phyloP scores from a whole-genome alignment of 2,113 vertebrate species.

The Sitta europaea region DNA sequence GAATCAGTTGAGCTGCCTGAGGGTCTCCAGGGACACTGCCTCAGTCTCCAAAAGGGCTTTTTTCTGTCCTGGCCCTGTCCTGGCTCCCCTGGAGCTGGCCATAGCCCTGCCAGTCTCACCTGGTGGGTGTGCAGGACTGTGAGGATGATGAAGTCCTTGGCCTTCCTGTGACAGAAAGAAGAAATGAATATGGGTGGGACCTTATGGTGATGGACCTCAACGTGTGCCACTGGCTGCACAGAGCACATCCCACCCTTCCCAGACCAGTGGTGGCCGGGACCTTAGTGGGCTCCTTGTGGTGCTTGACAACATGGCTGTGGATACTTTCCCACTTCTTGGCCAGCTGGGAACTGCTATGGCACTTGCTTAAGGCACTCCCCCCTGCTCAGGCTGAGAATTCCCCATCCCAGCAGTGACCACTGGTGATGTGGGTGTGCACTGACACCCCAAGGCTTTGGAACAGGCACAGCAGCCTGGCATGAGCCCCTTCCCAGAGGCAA shows the following conservation, averaged over 20 bases:
- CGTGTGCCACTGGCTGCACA: accelerated
- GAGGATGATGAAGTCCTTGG: constrained; percentile 91
- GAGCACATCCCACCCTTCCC: not conserved
- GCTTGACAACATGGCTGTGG: not conserved
- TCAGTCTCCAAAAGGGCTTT: not conserved
- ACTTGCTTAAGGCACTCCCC: not conserved
- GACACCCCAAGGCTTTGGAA: not conserved
- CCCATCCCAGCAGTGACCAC: not conserved
- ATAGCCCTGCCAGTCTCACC: constrained; percentile 68
- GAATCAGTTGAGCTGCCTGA: not conserved
- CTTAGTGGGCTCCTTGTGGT: not conserved
- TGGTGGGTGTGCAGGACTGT: constrained; percentile 94
- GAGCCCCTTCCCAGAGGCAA: not conserved
- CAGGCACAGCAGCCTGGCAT: not conserved
- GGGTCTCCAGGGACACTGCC: not conserved
- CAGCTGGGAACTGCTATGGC: not conserved
- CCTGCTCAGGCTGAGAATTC: not conserved
- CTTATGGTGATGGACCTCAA: not conserved
- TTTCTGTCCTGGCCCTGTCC: not conserved
- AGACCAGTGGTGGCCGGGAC: accelerated
- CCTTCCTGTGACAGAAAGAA: constrained; percentile 80
- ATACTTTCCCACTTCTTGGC: not conserved
- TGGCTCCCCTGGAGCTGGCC: not conserved
- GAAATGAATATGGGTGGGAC: not conserved
- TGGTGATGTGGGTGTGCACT: not conserved